Evolutionary conservation across 2,113 vertebrate species (phyloP), one percentile per base, ranked within the genome.

Genomic region (Dascyllus trimaculatus): DNA sequence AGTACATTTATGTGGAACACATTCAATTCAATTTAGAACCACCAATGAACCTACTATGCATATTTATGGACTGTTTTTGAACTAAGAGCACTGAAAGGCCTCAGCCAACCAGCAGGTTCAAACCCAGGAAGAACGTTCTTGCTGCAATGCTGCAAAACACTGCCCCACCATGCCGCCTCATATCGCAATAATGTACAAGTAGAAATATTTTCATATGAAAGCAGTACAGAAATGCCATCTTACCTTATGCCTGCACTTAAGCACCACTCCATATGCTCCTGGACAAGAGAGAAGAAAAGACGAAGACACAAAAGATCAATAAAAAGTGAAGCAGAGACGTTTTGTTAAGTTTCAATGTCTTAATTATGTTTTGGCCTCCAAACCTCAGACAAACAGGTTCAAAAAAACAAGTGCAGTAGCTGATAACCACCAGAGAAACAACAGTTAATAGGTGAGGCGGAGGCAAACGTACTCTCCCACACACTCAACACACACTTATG

Each of bases 181-280:
- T 19, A 43, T 57, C 29, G 60, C 21, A 26, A 25, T 38, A 35
- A 49, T 32, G 49, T 8, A 35, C n/a, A 75, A 49, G 3, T 14
- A 61, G 2, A 2, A 45, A 60, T 18, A 22, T 25, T n/a, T 17
- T 53, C 2, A n/a, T 14, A 29, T 3, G 48, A 40, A 62, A 71
- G 32, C 35, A 9, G 32, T 7, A 60, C 43, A 83, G 14, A 80
- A 83, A 52, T 19, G 29, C n/a, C 19, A 18, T 83, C 96, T 96
- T 96, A 97, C 98, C 96, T 99, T 99, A 90, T 99, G 98, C 84
- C 98, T 97, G 96, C 98, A 99, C 94, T 99, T 99, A 85, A 99
- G 96, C 89, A 99, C 98, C 95, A 99, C 98, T 80, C 98, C 98
- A 97, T 99, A 99, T 87, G 98, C 98, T 94, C 98, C 98, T 99